These are phyloP conservation scores for Apodemia hepburni DNA, from an alignment of 2,888 invertebrate species.

Conservation along the genomic window DNA sequence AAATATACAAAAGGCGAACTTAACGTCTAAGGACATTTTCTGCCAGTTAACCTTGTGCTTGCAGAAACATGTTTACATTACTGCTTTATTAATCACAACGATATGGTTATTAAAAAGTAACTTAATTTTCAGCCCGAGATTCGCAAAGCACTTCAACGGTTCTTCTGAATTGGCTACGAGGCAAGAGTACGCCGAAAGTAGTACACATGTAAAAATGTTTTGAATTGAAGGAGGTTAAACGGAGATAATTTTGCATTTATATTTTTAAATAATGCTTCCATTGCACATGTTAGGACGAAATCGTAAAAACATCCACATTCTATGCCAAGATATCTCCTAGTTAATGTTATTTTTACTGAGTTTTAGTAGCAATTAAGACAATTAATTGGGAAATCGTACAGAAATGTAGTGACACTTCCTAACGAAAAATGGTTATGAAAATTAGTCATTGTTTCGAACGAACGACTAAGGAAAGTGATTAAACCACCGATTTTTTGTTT, in stretches of 20 bases:
- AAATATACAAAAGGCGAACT: no score
- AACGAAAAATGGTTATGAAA: constrained; percentile 9
- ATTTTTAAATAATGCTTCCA: constrained; percentile 8
- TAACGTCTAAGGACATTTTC: no score
- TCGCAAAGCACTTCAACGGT: constrained; percentile 90
- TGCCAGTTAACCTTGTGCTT: no score
- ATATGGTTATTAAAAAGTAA: constrained; percentile 20
- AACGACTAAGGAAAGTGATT: constrained; percentile 23
- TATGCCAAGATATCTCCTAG: constrained; percentile 6
- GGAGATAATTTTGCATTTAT: constrained; percentile 17
- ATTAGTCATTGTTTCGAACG: constrained; percentile 21
- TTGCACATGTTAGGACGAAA: not conserved
- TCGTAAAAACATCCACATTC: constrained; percentile 1
- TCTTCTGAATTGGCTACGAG: constrained; percentile 90
- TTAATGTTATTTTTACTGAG: constrained; percentile 10
- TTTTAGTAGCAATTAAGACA: constrained; percentile 4
- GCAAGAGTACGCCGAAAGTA: constrained; percentile 85
- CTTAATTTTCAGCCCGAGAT: constrained; percentile 83
- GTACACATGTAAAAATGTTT: constrained; percentile 61
- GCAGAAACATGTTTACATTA: no score
- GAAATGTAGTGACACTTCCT: constrained; percentile 6
- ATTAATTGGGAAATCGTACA: constrained; percentile 13
- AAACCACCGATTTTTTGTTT: constrained; percentile 9
- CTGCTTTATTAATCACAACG: no score
- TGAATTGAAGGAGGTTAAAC: not conserved